Percentiles rank a stretch among this genome's conserved stretches.
Conservation (phyloP, 2,797 vertebrate genomes). For the Chiroxiphia lanceolata region DNA sequence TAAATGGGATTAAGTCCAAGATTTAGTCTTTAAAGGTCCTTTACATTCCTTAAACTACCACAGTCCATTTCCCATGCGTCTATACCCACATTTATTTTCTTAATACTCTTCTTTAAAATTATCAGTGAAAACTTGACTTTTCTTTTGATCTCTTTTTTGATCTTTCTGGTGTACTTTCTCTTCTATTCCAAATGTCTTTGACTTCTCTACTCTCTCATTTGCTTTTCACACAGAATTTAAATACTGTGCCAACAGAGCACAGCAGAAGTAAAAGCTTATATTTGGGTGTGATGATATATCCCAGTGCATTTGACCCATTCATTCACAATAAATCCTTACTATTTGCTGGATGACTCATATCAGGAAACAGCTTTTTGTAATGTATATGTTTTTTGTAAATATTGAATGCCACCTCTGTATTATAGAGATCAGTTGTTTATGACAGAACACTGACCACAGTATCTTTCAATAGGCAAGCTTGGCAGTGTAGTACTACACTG, state of each 20-base stretch:
- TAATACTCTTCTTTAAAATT: neutral
- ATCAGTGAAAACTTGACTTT: neutral
- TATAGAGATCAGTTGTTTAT: neutral
- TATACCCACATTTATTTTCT: slow-evolving; percentile 11
- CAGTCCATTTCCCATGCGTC: neutral
- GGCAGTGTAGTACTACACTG: neutral
- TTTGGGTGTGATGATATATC: neutral
- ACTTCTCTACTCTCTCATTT: neutral
- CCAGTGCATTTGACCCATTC: neutral
- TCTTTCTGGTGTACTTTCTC: neutral
- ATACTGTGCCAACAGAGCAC: neutral
- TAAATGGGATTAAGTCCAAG: slow-evolving; percentile 11
- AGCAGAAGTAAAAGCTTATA: neutral
- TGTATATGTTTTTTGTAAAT: neutral
- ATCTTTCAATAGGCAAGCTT: neutral
- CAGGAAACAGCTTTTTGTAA: neutral
- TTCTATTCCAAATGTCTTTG: neutral
- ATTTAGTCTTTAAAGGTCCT: neutral
- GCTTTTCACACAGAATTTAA: neutral
- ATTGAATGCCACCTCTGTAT: neutral
- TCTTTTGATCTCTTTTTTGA: neutral
- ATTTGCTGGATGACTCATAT: neutral
- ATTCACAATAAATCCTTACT: neutral
- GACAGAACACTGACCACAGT: neutral
- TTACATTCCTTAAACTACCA: neutral